Base-by-base conservation (phyloP, 2,113 vertebrate species). In the Hippocampus barbouri region DNA sequence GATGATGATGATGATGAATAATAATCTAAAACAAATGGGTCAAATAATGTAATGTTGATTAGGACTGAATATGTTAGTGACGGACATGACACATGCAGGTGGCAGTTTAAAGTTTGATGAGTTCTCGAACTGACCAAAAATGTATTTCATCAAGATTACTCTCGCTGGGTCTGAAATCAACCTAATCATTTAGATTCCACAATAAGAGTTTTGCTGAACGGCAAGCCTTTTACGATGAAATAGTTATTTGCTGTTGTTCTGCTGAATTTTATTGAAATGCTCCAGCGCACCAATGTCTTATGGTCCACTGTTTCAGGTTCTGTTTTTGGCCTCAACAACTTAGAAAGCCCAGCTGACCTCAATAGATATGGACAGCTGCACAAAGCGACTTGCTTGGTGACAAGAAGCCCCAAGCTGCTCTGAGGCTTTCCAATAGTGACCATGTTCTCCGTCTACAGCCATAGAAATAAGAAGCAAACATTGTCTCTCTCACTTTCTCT, bases 351-450 rank as follows among this genome's bases (percentile, higher is more conserved):
- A 72, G 41, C 61, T 88, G 89, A 90, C 83, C 86, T 88, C 82
- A 90, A 86, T 87, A 84, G 71, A 63, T 80, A 76, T 78, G 82
- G 89, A 91, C 86, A 91, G 85, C 81, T 88, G 83, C 85, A 85
- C 80, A 85, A 80, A 71, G 71, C 30, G 67, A 84, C 82, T 83
- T 68, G 60, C 43, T 81, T 74, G 67, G 73, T 73, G 75, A 89
- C 88, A 89, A 66, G 74, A 83, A 80, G 78, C 89, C 87, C 63
- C 30, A 64, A 89, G 89, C 87, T 79, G 68, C 83, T 91, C 70
- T 74, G 80, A 83, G 88, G 88, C 86, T 82, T 72, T 81, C 79
- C 77, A 79, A 77, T 74, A 74, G 78, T 80, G 4, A 68, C 77
- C 77, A 25, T 89, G 87, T 88, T 86, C 80, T 75, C 38, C 71